Evolutionary conservation across 2,888 invertebrate species (phyloP).

Genomic region (Phengaris arion): DNA sequence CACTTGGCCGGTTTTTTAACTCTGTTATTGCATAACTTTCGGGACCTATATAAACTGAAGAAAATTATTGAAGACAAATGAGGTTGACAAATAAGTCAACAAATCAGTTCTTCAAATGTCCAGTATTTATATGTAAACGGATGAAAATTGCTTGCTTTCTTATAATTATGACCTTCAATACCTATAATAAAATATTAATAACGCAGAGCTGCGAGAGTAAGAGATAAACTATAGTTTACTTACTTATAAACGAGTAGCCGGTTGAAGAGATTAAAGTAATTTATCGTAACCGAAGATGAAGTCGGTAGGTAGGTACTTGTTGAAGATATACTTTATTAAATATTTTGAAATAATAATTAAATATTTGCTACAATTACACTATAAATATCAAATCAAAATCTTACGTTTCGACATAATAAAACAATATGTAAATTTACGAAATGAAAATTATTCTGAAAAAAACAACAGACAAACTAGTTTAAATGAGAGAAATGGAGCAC

Average conservation of each 20-base stretch:
- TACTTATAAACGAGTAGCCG: constrained; percentile 9
- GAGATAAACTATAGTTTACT: constrained; percentile 8
- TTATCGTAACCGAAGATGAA: neutral
- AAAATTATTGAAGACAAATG: no score
- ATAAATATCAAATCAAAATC: neutral
- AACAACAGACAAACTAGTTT: no score
- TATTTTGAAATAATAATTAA: neutral
- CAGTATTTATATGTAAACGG: no score
- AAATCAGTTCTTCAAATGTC: no score
- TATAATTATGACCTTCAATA: neutral
- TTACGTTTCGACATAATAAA: neutral
- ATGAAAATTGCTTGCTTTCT: no score
- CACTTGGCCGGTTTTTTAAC: no score
- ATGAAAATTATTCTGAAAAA: no score
- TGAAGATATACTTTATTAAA: neutral
- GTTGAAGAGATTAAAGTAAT: neutral
- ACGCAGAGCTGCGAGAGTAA: neutral
- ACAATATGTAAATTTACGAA: no score
- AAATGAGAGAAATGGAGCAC: no score
- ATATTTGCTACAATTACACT: neutral
- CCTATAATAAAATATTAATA: neutral
- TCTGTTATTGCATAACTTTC: no score
- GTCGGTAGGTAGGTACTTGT: neutral
- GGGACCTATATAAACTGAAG: no score
- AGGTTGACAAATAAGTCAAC: no score